These are phyloP conservation scores for Drosophila asahinai DNA, from an alignment of 1,140 invertebrate species.

Conservation along the genomic window DNA sequence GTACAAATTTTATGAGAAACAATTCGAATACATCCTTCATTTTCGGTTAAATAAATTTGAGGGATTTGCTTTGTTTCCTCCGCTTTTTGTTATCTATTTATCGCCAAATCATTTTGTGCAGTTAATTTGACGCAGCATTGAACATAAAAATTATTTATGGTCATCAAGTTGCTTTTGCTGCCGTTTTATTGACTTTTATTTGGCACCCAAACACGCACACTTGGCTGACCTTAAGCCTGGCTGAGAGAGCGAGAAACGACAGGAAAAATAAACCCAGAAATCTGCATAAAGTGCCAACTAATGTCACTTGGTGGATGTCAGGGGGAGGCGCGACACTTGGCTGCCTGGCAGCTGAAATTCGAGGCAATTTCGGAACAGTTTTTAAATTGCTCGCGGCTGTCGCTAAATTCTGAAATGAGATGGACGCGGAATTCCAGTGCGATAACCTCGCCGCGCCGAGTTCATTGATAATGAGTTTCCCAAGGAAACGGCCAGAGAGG, in stretches of 20 bases:
- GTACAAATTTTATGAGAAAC: constrained; percentile 4
- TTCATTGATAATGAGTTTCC: constrained; percentile 59
- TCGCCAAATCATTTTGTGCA: constrained; percentile 39
- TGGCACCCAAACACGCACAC: constrained; percentile 35
- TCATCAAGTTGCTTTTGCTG: constrained; percentile 40
- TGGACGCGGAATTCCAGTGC: constrained; percentile 39
- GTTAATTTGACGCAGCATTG: constrained; percentile 47
- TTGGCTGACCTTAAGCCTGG: constrained; percentile 34
- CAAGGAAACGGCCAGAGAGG: neutral
- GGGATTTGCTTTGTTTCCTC: neutral
- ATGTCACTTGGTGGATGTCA: constrained; percentile 41
- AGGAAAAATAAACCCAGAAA: constrained; percentile 5
- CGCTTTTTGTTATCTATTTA: constrained; percentile 27
- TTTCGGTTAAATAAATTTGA: constrained; percentile 31
- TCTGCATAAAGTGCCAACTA: constrained; percentile 38
- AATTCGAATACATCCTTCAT: constrained; percentile 10
- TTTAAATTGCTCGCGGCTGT: constrained; percentile 56
- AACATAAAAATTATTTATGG: constrained; percentile 57
- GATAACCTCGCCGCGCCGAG: constrained; percentile 34
- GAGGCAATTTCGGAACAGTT: constrained; percentile 59
- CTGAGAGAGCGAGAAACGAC: neutral
- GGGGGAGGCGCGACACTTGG: neutral
- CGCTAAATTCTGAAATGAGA: constrained; percentile 31
- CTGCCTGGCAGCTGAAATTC: constrained; percentile 21
- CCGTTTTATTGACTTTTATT: constrained; percentile 62